Percentiles rank a stretch among this genome's conserved stretches.
These are phyloP conservation scores for Ophion slaviceki DNA, from an alignment of 2,888 invertebrate genomes.

Conservation along the genomic window DNA sequence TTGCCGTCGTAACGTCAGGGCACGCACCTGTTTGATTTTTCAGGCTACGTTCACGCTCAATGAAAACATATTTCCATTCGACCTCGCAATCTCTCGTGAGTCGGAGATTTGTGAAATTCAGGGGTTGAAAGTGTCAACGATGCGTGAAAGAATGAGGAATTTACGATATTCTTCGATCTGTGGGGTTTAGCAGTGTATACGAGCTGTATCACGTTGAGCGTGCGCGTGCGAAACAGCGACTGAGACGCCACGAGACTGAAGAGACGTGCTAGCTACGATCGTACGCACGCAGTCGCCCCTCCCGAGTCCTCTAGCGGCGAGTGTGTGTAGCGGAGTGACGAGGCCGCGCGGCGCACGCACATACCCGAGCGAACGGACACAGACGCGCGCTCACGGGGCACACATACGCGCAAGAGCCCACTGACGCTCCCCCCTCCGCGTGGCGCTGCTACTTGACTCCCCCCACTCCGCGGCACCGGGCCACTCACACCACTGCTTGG, in stretches of 20 bases:
- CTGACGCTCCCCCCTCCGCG: not conserved
- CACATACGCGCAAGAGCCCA: too few relatives aligned
- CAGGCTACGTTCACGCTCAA: not conserved
- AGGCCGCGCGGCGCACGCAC: not conserved
- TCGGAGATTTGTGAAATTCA: not conserved
- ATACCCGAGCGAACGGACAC: too few relatives aligned
- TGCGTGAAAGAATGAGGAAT: not conserved
- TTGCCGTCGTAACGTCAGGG: not conserved
- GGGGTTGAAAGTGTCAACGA: not conserved
- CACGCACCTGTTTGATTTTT: conserved; percentile 56
- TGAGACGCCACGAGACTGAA: conserved; percentile 78
- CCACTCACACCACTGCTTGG: not conserved
- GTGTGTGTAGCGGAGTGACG: not conserved
- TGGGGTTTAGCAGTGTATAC: not conserved
- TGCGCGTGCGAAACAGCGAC: conserved; percentile 80
- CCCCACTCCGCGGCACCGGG: not conserved
- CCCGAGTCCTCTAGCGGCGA: conserved; percentile 44
- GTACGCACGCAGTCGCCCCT: conserved; percentile 65
- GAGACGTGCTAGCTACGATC: conserved; percentile 74
- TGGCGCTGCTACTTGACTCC: not conserved
- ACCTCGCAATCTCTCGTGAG: not conserved
- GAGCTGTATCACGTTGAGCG: conserved; percentile 53
- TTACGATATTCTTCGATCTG: not conserved
- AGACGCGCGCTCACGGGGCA: too few relatives aligned
- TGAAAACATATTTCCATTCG: not conserved